Evolutionary conservation across 2,113 vertebrate species (phyloP).

Genomic region (Numida meleagris): DNA sequence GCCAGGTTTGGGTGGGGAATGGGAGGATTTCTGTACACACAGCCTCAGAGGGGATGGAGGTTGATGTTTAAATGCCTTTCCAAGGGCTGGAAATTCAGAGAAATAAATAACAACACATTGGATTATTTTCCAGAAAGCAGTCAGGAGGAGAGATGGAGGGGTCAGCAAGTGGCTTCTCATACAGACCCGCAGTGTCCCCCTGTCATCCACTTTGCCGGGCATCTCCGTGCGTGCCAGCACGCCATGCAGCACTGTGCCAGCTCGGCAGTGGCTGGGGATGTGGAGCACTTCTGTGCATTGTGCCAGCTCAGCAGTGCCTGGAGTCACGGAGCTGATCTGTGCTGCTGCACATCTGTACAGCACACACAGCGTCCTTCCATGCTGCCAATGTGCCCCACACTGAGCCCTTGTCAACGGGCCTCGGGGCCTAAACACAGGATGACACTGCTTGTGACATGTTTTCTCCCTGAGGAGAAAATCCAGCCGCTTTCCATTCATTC

Average conservation of each 20-base stretch:
- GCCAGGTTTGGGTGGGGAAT: accelerated
- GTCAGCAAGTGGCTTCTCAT: accelerated
- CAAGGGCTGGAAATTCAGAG: not conserved
- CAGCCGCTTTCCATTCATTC: not conserved
- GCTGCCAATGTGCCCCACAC: not conserved
- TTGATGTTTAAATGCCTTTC: not conserved
- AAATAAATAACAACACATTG: accelerated
- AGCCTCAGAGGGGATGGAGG: no score
- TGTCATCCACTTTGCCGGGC: not conserved
- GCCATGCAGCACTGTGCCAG: not conserved
- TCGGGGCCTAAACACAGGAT: accelerated
- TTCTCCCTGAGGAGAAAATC: not conserved
- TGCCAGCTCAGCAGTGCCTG: accelerated
- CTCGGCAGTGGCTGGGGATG: accelerated
- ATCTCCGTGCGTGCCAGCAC: not conserved
- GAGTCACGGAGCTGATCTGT: not conserved
- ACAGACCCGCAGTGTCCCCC: accelerated
- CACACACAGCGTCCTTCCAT: accelerated
- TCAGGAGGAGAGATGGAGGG: not conserved
- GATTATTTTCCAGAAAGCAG: not conserved
- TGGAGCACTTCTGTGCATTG: not conserved
- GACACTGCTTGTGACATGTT: accelerated
- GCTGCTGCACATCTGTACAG: not conserved
- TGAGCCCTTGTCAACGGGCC: no score
- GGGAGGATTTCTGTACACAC: accelerated